phyloP scores from a whole-genome alignment of 2,113 vertebrate genomes.

The Typhlomys cinereus region DNA sequence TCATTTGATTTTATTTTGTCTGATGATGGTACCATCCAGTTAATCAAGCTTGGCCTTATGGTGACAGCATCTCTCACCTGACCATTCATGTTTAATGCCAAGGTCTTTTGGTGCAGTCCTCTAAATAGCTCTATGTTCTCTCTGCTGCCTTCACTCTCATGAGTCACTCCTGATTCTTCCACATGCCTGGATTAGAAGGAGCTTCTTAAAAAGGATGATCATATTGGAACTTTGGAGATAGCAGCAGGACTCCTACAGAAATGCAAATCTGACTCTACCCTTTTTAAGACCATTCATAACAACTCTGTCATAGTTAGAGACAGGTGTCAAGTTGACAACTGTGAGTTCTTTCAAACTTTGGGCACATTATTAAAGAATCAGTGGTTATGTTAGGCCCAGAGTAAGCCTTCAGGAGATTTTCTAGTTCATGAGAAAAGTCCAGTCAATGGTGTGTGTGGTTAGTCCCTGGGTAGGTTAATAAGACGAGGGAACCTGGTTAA shows the following conservation, averaged over 20 bases:
- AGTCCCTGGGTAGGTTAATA: too few relatives aligned
- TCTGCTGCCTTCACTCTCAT: neutral
- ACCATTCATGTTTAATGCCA: neutral
- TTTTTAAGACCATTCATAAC: too few relatives aligned
- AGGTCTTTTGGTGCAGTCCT: neutral
- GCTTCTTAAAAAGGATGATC: neutral
- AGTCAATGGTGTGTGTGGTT: too few relatives aligned
- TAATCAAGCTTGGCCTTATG: neutral
- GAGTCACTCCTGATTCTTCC: neutral
- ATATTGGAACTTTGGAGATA: neutral
- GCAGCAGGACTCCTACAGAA: neutral
- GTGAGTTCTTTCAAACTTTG: too few relatives aligned
- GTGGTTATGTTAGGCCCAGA: too few relatives aligned
- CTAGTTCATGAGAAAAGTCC: too few relatives aligned
- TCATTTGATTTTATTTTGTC: neutral
- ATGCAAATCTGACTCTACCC: neutral
- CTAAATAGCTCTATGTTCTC: neutral
- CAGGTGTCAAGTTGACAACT: too few relatives aligned
- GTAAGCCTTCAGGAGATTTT: too few relatives aligned
- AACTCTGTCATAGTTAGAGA: too few relatives aligned
- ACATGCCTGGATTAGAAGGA: neutral
- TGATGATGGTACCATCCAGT: too few relatives aligned
- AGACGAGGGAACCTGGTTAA: too few relatives aligned
- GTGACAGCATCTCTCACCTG: neutral
- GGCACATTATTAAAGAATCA: too few relatives aligned